Evolutionary conservation across 2,888 invertebrate species (phyloP).

Genomic region (Tinea semifulvella): DNA sequence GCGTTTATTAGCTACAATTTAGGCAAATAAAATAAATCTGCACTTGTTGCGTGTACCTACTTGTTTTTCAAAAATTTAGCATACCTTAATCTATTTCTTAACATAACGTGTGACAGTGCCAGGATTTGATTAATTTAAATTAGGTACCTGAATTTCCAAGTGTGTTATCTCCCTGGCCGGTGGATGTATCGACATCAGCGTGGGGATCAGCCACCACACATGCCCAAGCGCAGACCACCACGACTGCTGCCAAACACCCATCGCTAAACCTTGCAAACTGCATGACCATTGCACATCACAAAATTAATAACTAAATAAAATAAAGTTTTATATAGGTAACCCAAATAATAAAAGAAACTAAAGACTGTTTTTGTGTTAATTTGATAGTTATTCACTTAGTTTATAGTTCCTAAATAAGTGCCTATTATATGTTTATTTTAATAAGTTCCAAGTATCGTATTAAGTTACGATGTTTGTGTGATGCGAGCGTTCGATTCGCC

Average conservation of each 20-base stretch:
- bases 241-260: conserved; percentile 8
- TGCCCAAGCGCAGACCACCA: conserved; percentile 31
- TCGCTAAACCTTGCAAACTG: conserved; percentile 11
- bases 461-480: conserved; percentile 10
- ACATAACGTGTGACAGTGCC: too few species aligned
- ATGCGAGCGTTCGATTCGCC: background rate
- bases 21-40: too few species aligned
- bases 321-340: too few species aligned
- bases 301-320: too few species aligned
- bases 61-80: too few species aligned
- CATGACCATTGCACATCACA: conserved; percentile 61
- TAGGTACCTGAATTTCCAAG: conserved; percentile 52
- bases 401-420: background rate
- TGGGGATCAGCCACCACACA: conserved; percentile 40
- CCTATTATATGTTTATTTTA: conserved; percentile 2
- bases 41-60: too few species aligned
- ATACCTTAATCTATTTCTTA: too few species aligned
- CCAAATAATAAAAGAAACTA: too few species aligned
- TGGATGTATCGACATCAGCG: conserved; percentile 58
- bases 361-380: too few species aligned
- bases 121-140: too few species aligned
- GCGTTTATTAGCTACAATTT: too few species aligned
- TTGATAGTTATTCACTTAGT: too few species aligned
- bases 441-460: background rate
- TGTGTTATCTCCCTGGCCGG: conserved; percentile 57